Evolutionary conservation across 2,797 vertebrate species (phyloP).

Genomic region (Alauda arvensis): DNA sequence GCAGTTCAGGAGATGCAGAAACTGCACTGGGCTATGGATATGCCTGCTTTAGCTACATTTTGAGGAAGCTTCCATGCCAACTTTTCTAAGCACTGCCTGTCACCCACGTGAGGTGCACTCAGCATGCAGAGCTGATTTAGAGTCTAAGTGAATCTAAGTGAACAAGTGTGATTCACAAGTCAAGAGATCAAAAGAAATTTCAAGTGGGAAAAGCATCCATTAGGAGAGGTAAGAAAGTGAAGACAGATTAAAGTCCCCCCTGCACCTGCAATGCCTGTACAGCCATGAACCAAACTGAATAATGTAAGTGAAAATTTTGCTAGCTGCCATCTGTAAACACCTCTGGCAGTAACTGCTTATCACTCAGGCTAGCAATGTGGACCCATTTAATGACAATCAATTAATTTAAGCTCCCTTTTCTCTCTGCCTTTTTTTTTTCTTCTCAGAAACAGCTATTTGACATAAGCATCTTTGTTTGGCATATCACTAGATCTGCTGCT

Average conservation of each 20-base stretch:
- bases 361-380: constrained; percentile 1
- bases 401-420: neutral
- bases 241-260: neutral
- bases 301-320: neutral
- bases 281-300: neutral
- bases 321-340: neutral
- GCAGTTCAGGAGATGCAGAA: neutral
- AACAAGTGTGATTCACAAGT: constrained; percentile 3
- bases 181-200: constrained; percentile 17
- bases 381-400: constrained; percentile 22
- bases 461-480: constrained; percentile 63
- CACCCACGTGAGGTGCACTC: neutral
- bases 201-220: neutral
- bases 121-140: neutral
- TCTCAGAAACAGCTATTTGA: constrained; percentile 51
- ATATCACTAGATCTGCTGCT: constrained; percentile 62
- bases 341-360: constrained; percentile 20
- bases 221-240: neutral
- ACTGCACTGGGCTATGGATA: neutral
- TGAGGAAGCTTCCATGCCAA: neutral
- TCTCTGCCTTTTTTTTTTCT: neutral
- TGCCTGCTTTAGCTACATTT: neutral
- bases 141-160: neutral
- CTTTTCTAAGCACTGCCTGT: neutral
- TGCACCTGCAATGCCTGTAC: neutral